phyloP scores from a whole-genome alignment of 1,140 invertebrate genomes.

The Delia radicum region DNA sequence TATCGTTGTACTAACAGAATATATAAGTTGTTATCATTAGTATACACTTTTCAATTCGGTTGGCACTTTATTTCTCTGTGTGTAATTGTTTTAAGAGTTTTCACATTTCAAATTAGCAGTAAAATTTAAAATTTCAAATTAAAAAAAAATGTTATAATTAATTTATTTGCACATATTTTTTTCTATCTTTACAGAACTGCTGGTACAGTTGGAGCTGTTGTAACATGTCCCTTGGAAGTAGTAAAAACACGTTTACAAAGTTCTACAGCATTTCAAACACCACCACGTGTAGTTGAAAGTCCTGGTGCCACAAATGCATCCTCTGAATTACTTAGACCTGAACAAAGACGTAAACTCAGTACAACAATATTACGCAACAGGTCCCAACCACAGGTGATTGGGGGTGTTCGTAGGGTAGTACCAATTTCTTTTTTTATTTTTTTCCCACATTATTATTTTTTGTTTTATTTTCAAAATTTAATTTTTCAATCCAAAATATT shows the following conservation, averaged over 20 bases:
- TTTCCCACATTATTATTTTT: not conserved
- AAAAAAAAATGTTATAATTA: too few relatives aligned
- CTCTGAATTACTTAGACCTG: slow-evolving; percentile 49
- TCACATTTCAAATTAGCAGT: too few relatives aligned
- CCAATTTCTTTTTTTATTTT: slow-evolving; percentile 35
- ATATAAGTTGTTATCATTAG: too few relatives aligned
- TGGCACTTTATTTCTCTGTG: too few relatives aligned
- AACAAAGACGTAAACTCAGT: slow-evolving; percentile 56
- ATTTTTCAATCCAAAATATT: not conserved
- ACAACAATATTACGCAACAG: slow-evolving; percentile 56
- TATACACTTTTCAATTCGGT: too few relatives aligned
- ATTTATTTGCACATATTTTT: not conserved
- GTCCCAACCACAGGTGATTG: slow-evolving; percentile 58
- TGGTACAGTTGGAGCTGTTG: slow-evolving; percentile 92
- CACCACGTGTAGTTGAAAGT: slow-evolving; percentile 54
- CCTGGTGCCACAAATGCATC: slow-evolving; percentile 42
- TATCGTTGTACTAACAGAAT: too few relatives aligned
- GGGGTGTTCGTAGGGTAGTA: slow-evolving; percentile 57
- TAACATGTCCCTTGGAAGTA: slow-evolving; percentile 97
- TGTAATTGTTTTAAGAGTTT: too few relatives aligned
- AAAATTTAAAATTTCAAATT: too few relatives aligned
- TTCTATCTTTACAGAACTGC: slow-evolving; percentile 71
- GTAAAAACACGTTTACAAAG: slow-evolving; percentile 98
- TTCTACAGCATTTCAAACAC: slow-evolving; percentile 69
- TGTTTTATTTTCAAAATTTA: not conserved